Percentiles rank a stretch among this genome's conserved stretches.
These are phyloP conservation scores for Lypha dubia DNA, from an alignment of 2,888 invertebrate species.

Conservation along the genomic window DNA sequence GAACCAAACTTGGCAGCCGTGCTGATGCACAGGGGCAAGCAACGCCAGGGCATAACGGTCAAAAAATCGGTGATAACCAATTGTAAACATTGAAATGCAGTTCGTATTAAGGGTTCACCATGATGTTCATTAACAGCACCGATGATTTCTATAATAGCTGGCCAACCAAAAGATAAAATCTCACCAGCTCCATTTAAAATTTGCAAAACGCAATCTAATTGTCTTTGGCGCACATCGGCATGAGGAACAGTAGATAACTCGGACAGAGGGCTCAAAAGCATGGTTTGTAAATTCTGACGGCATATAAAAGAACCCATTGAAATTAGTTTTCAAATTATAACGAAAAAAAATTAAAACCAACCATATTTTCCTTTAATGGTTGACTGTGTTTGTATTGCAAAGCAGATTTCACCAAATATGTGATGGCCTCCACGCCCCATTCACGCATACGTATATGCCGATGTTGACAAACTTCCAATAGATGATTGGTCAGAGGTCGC, in stretches of 20 bases:
- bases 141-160: constrained; percentile 95
- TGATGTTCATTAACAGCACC: constrained; percentile 97
- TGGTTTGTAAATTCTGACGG: constrained; percentile 89
- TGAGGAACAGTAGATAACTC: constrained; percentile 95
- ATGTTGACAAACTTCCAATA: constrained; percentile 98
- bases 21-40: constrained; percentile 94
- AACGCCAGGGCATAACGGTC: constrained; percentile 95
- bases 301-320: constrained; percentile 16
- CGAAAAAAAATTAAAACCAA: constrained; percentile 85
- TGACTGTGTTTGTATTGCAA: constrained; percentile 93
- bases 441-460: constrained; percentile 97
- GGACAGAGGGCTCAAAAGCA: constrained; percentile 94
- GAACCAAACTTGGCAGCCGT: constrained; percentile 98
- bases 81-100: constrained; percentile 98
- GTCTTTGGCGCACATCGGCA: constrained; percentile 96
- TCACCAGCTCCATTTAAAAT: constrained; percentile 97
- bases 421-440: constrained; percentile 98
- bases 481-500: constrained; percentile 96
- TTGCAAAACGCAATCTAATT: constrained; percentile 96
- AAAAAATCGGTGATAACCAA: constrained; percentile 97
- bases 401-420: constrained; percentile 95
- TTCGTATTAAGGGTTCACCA: constrained; percentile 94
- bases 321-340: neutral
- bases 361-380: constrained; percentile 93
- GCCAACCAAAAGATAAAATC: constrained; percentile 97